These are phyloP conservation scores for Eilema depressum DNA, from an alignment of 2,888 invertebrate species.

Conservation along the genomic window DNA sequence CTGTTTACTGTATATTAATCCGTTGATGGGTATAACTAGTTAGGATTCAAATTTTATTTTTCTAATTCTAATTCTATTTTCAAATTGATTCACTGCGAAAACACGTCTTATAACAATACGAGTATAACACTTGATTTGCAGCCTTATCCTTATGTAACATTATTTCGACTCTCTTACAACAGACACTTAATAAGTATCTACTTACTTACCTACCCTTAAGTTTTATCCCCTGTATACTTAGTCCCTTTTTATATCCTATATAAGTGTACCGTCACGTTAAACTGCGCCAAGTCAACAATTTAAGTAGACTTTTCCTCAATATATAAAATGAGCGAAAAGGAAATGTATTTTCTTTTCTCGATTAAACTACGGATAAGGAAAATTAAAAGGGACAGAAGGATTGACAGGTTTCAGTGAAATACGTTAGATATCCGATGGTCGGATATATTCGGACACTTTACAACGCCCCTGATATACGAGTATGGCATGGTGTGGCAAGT, in stretches of 20 bases:
- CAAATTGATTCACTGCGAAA: not conserved
- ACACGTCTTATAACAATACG: not conserved
- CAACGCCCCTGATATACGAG: slow-evolving; percentile 17
- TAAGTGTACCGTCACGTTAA: slow-evolving; percentile 11
- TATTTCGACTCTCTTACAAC: not conserved
- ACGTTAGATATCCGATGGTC: slow-evolving; percentile 21
- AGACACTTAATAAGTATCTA: slow-evolving; percentile 1
- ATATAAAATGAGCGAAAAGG: slow-evolving; percentile 12
- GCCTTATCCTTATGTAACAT: not conserved
- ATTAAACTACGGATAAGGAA: slow-evolving; percentile 33
- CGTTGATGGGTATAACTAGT: too few relatives aligned
- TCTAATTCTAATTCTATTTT: too few relatives aligned
- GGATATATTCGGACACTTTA: slow-evolving; percentile 23
- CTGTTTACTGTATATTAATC: not conserved
- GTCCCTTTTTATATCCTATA: not conserved
- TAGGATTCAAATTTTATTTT: too few relatives aligned
- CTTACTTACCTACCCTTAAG: not conserved
- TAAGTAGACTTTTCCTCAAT: slow-evolving; percentile 29
- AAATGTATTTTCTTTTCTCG: slow-evolving; percentile 37
- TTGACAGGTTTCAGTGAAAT: slow-evolving; percentile 43
- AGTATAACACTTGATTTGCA: not conserved
- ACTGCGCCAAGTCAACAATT: slow-evolving; percentile 19
- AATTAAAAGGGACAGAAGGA: slow-evolving; percentile 45
- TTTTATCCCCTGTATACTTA: not conserved
- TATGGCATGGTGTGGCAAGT: slow-evolving; percentile 26